Evolutionary conservation across 2,888 invertebrate species (phyloP).

Genomic region (Netelia fuscicornis): DNA sequence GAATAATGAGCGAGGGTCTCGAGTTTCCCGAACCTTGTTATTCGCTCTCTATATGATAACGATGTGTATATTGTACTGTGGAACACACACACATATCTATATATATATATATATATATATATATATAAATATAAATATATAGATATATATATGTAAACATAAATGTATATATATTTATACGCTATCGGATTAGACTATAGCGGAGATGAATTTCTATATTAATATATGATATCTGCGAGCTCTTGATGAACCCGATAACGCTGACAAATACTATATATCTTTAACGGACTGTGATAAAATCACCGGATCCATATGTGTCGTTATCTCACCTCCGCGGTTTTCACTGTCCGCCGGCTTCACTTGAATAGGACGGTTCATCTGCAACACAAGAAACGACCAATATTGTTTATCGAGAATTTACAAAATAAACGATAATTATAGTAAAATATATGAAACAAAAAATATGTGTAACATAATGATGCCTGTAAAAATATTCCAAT

Average conservation of each 20-base stretch:
- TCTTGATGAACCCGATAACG: constrained; percentile 62
- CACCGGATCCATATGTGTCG: constrained; percentile 70
- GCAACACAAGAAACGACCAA: constrained; percentile 86
- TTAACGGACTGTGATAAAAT: constrained; percentile 58
- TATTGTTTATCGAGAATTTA: constrained; percentile 19
- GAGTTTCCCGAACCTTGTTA: constrained; percentile 46
- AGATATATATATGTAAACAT: constrained; percentile 20
- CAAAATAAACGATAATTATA: constrained; percentile 6
- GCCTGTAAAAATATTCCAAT: not conserved
- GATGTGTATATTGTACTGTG: constrained; percentile 32
- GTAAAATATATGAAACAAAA: constrained; percentile 1
- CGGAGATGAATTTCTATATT: constrained; percentile 50
- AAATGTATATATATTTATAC: constrained; percentile 10
- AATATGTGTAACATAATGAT: not conserved
- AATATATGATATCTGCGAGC: constrained; percentile 12
- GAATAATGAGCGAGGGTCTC: constrained; percentile 62
- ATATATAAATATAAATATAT: constrained; percentile 2
- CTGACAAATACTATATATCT: constrained; percentile 55
- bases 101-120: constrained; percentile 6
- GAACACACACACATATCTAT: constrained; percentile 30
- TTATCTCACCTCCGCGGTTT: constrained; percentile 96
- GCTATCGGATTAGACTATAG: constrained; percentile 40
- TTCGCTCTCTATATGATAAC: constrained; percentile 12
- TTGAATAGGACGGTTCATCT: constrained; percentile 99
- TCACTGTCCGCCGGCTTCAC: constrained; percentile 99